A percentile compares a stretch with the other conserved stretches of the same genome.
These are phyloP conservation scores for Aegithalos caudatus DNA, from an alignment of 2,113 vertebrate species.

Conservation along the genomic window DNA sequence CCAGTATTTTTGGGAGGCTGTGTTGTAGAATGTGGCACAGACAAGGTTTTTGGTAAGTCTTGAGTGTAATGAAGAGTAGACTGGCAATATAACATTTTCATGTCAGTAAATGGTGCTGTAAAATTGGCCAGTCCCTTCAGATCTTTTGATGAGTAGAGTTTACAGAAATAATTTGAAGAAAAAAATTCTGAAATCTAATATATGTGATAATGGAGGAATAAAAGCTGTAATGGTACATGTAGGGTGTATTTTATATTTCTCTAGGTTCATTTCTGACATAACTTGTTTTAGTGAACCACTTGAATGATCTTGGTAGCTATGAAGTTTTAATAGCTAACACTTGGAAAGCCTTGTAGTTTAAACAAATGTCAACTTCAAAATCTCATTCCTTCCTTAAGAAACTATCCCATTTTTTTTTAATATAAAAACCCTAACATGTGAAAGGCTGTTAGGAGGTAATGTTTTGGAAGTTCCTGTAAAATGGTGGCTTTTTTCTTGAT, in stretches of 20 bases:
- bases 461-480: background rate
- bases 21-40: background rate
- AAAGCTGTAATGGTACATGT: conserved; percentile 11
- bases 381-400: background rate
- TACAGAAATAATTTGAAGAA: background rate
- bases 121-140: background rate
- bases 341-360: conserved; percentile 6
- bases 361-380: conserved; percentile 23
- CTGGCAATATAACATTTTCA: background rate
- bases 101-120: conserved; percentile 15
- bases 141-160: conserved; percentile 5
- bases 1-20: background rate
- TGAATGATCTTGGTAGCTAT: conserved; percentile 34
- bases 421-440: background rate
- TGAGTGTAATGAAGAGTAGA: background rate
- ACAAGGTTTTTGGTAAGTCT: background rate
- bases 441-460: background rate
- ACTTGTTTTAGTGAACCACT: conserved; percentile 34
- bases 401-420: background rate
- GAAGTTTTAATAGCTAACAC: conserved; percentile 63
- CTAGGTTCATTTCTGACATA: conserved; percentile 36
- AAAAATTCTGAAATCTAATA: conserved; percentile 6
- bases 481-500: background rate
- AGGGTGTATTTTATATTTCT: conserved; percentile 44
- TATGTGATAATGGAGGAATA: conserved; percentile 47